Evolutionary conservation across 2,797 vertebrate genomes (phyloP).

Genomic region (Falco rusticolus): DNA sequence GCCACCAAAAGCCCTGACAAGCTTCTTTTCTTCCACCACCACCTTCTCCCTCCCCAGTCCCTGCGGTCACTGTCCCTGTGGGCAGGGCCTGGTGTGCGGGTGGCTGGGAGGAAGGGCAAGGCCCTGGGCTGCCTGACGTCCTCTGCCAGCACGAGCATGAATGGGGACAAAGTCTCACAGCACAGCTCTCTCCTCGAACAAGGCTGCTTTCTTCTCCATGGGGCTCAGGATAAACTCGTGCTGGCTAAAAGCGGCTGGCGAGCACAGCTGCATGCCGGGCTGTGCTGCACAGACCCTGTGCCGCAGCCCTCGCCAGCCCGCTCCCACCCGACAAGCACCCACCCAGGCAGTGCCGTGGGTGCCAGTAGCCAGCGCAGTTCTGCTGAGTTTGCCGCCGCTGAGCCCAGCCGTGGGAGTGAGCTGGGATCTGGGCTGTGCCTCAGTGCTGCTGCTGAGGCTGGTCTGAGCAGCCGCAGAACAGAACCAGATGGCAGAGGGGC

Average conservation of each 20-base stretch:
- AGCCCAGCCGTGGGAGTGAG: neutral
- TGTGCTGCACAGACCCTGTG: no score
- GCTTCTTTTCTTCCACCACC: neutral
- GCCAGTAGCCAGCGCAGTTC: fast-evolving
- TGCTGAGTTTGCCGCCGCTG: neutral
- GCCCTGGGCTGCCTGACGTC: neutral
- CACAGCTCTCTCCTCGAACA: neutral
- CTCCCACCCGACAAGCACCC: fast-evolving
- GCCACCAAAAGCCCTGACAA: neutral
- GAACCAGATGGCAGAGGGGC: neutral
- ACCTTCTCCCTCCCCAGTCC: neutral
- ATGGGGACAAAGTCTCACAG: neutral
- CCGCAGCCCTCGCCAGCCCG: neutral
- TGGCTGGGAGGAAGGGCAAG: neutral
- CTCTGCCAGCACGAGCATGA: neutral
- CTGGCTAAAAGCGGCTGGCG: neutral
- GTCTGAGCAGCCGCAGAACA: neutral
- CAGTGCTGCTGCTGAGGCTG: neutral
- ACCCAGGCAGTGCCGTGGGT: fast-evolving
- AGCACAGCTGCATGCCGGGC: neutral
- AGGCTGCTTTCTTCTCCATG: neutral
- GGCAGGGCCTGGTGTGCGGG: neutral
- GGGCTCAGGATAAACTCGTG: neutral
- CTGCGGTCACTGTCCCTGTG: fast-evolving
- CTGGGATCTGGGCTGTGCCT: neutral